Conservation (phyloP, 2,888 invertebrate genomes). For the Melipona bicolor region DNA sequence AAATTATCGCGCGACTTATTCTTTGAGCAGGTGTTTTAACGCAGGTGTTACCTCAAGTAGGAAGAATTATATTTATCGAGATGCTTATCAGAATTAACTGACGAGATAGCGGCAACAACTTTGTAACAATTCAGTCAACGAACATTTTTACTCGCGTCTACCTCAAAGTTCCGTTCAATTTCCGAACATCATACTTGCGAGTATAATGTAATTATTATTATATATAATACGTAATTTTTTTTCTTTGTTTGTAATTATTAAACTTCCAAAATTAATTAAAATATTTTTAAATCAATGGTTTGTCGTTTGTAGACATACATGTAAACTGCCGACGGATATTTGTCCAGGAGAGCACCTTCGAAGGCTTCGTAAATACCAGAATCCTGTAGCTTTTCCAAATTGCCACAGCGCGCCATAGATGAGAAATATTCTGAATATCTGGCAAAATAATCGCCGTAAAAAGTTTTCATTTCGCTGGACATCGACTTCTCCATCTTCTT, state of each 20-base stretch:
- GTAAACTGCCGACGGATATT: slow-evolving; percentile 87
- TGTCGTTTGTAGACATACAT: slow-evolving; percentile 83
- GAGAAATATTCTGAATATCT: slow-evolving; percentile 87
- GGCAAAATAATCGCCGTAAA: slow-evolving; percentile 89
- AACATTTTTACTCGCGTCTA: neutral
- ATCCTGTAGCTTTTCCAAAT: slow-evolving; percentile 86
- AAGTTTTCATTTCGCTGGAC: slow-evolving; percentile 86
- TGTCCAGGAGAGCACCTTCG: slow-evolving; percentile 87
- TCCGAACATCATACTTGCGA: too few species aligned
- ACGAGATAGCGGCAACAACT: neutral
- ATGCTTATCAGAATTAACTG: neutral
- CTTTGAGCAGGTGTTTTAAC: slow-evolving; percentile 19
- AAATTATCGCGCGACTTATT: neutral
- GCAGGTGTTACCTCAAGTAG: slow-evolving; percentile 14
- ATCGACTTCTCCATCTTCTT: slow-evolving; percentile 88
- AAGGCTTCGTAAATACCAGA: slow-evolving; percentile 86
- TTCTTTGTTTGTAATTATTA: neutral
- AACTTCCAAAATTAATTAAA: too few species aligned
- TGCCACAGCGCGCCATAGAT: slow-evolving; percentile 82
- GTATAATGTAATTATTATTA: neutral
- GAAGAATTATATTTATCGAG: neutral
- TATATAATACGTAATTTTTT: too few species aligned
- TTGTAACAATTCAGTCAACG: neutral
- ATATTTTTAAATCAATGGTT: neutral
- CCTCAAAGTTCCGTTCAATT: neutral